Evolutionary conservation across 1,140 invertebrate species (phyloP), one percentile per base, ranked within the genome.

Genomic region (Anastrepha ludens): DNA sequence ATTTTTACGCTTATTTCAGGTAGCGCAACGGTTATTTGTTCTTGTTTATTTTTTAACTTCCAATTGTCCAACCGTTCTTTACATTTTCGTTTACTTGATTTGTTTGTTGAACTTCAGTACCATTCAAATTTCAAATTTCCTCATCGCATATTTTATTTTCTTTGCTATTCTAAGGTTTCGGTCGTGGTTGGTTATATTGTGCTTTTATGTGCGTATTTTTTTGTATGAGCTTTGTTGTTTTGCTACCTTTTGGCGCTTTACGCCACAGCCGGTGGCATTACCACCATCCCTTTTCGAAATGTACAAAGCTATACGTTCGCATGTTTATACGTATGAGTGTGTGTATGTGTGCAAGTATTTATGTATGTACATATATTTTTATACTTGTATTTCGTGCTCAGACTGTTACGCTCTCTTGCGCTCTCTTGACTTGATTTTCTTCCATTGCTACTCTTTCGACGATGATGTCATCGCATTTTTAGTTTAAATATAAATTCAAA

Each of bases 401-500:
- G n/a, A 11, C 44, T 17, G 47, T 74, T 74, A 7, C 44, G 67
- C 67, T 13, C 60, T 62, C 9, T 17, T 4, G 11, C 9, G 11
- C 60, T 74, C 67, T 47, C 67, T 47, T n/a, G 67, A 4, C 44
- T 74, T n/a, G 67, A 47, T 20, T 55, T 81, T 81, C 47, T 55
- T 81, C 55, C 2, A n/a, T 81, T 29, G 47, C 74, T 74, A 47
- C 70, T 74, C 70, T 78, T 81, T 81, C 74, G 74, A 20, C 74
- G 74, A 81, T 81, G 74, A 81, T 81, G 74, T 81, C 74, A 81
- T 81, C 74, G 44, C 74, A 81, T 81, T 81, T 74, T 81, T 81
- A 55, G 74, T 81, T 81, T 81, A 81, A 81, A 81, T 81, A 81
- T 81, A 81, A 81, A 81, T 55, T 81, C 74, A 81, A 81, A 81